These are phyloP conservation scores for Tetramorium bicarinatum DNA, from an alignment of 2,888 invertebrate genomes.

Conservation along the genomic window DNA sequence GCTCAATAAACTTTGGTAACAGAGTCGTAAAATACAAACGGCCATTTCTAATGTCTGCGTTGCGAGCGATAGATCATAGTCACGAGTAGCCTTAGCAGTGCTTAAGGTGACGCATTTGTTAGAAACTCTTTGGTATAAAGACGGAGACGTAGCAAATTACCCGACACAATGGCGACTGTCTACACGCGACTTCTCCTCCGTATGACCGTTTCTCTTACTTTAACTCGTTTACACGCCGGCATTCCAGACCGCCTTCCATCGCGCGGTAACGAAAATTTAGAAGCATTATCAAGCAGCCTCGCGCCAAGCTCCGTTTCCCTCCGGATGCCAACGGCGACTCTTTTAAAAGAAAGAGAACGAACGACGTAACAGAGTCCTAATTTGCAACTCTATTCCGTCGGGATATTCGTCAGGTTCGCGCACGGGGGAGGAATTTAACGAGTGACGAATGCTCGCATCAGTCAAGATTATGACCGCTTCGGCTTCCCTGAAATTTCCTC, in stretches of 20 bases:
- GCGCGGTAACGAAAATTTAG: conserved; percentile 74
- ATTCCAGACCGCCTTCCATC: conserved; percentile 47
- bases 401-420: conserved; percentile 64
- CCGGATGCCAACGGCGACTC: conserved; percentile 25
- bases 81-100: conserved; percentile 43
- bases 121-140: conserved; percentile 36
- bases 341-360: conserved; percentile 43
- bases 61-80: conserved; percentile 27
- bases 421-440: conserved; percentile 64
- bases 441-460: conserved; percentile 72
- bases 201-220: conserved; percentile 75
- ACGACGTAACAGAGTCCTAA: conserved; percentile 71
- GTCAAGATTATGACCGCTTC: conserved; percentile 70
- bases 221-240: conserved; percentile 67
- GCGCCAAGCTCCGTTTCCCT: conserved; percentile 42
- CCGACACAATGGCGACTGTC: conserved; percentile 60
- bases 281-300: conserved; percentile 68
- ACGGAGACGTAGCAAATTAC: conserved; percentile 65
- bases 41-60: not conserved
- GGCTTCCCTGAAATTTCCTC: conserved; percentile 40
- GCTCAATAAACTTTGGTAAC: not conserved
- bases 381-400: conserved; percentile 70
- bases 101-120: conserved; percentile 49
- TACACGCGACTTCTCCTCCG: conserved; percentile 59
- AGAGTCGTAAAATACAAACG: not conserved